Evolutionary conservation across 2,113 vertebrate genomes (phyloP).

Genomic region (Hemicordylus capensis): DNA sequence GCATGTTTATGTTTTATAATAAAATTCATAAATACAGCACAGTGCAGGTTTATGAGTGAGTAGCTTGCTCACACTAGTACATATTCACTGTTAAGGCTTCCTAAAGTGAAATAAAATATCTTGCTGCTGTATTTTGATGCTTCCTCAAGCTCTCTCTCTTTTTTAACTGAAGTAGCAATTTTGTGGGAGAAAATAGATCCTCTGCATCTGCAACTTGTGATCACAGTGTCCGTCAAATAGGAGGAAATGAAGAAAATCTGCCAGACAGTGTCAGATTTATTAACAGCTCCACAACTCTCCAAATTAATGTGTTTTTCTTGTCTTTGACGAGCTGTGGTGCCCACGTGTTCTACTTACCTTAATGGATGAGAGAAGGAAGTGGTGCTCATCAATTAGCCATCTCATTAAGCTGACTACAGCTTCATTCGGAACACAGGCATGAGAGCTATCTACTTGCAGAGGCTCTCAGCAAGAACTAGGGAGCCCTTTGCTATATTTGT

Average conservation of each 20-base stretch:
- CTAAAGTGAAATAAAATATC: constrained; percentile 61
- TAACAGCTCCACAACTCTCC: constrained; percentile 71
- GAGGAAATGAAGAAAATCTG: constrained; percentile 79
- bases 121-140: constrained; percentile 71
- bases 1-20: constrained; percentile 60
- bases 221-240: constrained; percentile 76
- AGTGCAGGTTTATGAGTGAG: constrained; percentile 36
- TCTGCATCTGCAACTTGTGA: constrained; percentile 77
- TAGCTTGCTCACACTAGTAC: constrained; percentile 40
- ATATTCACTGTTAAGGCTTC: constrained; percentile 47
- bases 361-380: constrained; percentile 72
- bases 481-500: constrained; percentile 20
- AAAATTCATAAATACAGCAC: constrained; percentile 31
- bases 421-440: constrained; percentile 48
- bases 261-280: constrained; percentile 81
- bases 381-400: constrained; percentile 73
- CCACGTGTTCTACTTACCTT: constrained; percentile 73
- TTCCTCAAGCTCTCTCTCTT: constrained; percentile 74
- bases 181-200: constrained; percentile 73
- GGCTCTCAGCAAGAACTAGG: constrained; percentile 50
- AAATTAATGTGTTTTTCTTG: constrained; percentile 77
- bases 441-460: constrained; percentile 23
- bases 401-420: constrained; percentile 66
- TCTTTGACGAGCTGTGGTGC: constrained; percentile 72
- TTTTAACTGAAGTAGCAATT: constrained; percentile 71